A percentile compares a stretch with the other conserved stretches of the same genome.
Evolutionary conservation across 2,113 vertebrate genomes (phyloP).

Genomic region (Eretmodus cyanostictus): DNA sequence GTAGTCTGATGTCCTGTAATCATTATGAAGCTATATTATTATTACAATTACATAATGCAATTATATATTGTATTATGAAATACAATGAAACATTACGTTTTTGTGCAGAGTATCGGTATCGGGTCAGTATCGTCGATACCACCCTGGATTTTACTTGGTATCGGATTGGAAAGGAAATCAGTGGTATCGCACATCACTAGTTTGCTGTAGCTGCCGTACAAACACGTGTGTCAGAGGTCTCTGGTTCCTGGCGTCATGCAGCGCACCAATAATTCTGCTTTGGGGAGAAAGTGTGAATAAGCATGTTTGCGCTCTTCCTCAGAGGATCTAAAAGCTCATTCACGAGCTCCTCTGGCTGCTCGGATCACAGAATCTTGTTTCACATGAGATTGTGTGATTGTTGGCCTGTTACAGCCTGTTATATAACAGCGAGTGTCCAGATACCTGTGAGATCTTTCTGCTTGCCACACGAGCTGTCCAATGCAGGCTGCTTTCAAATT

Average conservation of each 20-base stretch:
- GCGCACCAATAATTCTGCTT: background rate
- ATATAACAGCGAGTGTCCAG: background rate
- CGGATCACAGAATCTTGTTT: background rate
- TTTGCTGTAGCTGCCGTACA: background rate
- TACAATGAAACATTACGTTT: background rate
- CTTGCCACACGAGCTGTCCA: background rate
- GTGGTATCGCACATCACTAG: background rate
- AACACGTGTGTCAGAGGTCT: background rate
- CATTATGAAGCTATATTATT: background rate
- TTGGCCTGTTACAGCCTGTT: background rate
- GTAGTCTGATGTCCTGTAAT: background rate
- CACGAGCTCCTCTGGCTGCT: background rate
- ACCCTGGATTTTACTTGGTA: background rate
- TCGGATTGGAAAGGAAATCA: background rate
- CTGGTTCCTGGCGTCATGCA: background rate
- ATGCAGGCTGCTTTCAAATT: background rate
- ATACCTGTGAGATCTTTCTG: background rate
- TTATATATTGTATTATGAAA: background rate
- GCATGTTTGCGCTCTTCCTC: rapidly evolving
- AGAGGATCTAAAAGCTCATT: background rate
- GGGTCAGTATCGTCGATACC: background rate
- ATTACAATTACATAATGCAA: background rate
- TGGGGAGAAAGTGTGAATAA: background rate
- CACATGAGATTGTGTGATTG: background rate
- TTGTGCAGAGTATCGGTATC: background rate